Conservation (phyloP, 1,140 invertebrate genomes). For the Cherax quadricarinatus region DNA sequence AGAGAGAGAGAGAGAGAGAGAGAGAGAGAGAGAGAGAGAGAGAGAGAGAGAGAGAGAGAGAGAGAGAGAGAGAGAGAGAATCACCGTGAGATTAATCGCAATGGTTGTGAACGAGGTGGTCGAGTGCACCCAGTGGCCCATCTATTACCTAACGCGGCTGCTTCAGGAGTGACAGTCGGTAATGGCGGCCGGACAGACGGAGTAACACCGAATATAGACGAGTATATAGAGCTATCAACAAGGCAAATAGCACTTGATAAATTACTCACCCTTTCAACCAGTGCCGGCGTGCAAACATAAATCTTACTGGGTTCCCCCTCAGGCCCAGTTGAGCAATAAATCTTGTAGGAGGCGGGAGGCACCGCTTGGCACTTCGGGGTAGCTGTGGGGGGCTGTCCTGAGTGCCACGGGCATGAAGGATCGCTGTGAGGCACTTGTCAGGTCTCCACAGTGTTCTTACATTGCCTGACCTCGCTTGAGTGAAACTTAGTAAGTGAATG, state of each 20-base stretch:
- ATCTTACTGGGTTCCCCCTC: conserved; percentile 56
- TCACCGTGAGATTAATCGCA: conserved; percentile 41
- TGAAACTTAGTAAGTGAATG: neutral
- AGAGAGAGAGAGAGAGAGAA: conserved; percentile 10
- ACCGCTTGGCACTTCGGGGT: conserved; percentile 56
- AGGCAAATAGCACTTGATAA: conserved; percentile 71
- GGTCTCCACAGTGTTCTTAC: neutral
- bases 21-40: neutral
- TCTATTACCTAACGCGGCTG: conserved; percentile 45
- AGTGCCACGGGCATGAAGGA: conserved; percentile 53
- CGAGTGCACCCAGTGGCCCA: conserved; percentile 24
- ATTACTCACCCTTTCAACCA: conserved; percentile 70
- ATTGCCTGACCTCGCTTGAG: neutral
- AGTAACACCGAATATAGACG: conserved; percentile 63
- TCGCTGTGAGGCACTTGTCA: conserved; percentile 18
- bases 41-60: neutral
- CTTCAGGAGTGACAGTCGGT: conserved; percentile 56
- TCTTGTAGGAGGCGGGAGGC: conserved; percentile 66
- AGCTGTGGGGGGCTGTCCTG: conserved; percentile 36
- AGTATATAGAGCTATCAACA: conserved; percentile 70
- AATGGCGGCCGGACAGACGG: conserved; percentile 58
- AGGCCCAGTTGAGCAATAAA: conserved; percentile 62
- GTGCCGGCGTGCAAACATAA: conserved; percentile 69
- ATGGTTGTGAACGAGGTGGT: conserved; percentile 38
- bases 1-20: conserved; percentile 1